Base-by-base conservation (phyloP, 2,888 invertebrate species). In the Plusia festucae region DNA sequence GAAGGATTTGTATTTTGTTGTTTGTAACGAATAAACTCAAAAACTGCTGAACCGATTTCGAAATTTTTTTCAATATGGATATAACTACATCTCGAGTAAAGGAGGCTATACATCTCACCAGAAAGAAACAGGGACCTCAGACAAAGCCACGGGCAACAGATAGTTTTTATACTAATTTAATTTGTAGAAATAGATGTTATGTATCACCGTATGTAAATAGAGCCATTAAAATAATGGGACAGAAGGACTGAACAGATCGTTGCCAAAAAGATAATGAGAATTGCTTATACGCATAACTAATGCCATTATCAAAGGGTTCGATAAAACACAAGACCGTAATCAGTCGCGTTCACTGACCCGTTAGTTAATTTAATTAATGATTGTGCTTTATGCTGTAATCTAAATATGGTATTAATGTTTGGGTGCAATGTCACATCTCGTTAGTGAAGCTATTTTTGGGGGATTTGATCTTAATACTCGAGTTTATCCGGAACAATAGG, bases 281-380 rank as follows among this genome's bases (percentile, higher is more conserved):
- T 40, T 68, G 67, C 49, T 65, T 61, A 63, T 66, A 74, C 65
- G 74, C 78, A 77, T 64, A 76, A 68, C 71, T 78, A 72, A 71
- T 68, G 57, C 34, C 58, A 53, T 69, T 70, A 74, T 76, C 68
- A 70, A 77, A 77, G 74, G 70, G 58, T 68, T 66, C 56, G 68
- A 63, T 70, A 70, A 74, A 67, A 75, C 56, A 75, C 53, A 63
- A 66, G 66, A 65, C 66, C 75, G 57, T 65, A 78, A 76, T 73
- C 78, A 80, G 63, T 73, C 57, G 62, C 63, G 73, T 66, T 73
- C 78, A 80, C 58, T 79, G 78, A 71, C 64, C 78, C 76, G 80
- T 67, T 57, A 68, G 57, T 61, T 78, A 76, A 79, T 79, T 70
- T 57, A 76, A 76, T 80, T 78, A 80, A 76, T 73, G 78, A 60